These are phyloP conservation scores for Spizella passerina DNA, from an alignment of 2,797 vertebrate species.

Conservation along the genomic window DNA sequence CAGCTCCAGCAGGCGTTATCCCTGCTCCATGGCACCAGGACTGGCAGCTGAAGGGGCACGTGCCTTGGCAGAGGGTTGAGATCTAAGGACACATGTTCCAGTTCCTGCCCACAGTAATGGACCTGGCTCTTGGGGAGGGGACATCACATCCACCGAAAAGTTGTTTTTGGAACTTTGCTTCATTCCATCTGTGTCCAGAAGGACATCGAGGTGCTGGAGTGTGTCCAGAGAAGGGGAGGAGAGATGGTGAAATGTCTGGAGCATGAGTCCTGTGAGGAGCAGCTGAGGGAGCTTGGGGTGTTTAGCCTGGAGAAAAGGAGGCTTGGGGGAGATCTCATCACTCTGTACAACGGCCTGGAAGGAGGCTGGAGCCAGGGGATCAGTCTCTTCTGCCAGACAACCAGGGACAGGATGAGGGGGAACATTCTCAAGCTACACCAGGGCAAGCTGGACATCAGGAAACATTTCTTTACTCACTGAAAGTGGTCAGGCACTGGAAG, in stretches of 20 bases:
- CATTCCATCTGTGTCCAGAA: not conserved
- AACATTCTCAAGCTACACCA: not conserved
- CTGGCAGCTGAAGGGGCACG: not conserved
- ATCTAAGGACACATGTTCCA: not conserved
- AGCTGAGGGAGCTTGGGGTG: not conserved
- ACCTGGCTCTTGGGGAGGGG: fast-evolving
- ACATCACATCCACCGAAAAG: not conserved
- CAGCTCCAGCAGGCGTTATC: not conserved
- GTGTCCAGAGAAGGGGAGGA: not conserved
- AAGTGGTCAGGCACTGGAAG: not conserved
- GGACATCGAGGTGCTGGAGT: not conserved
- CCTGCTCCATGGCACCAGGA: not conserved
- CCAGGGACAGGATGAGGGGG: not conserved
- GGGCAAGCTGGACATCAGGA: not conserved
- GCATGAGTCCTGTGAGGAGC: not conserved
- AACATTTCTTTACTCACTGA: not conserved
- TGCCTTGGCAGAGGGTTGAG: not conserved
- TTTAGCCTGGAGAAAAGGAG: not conserved
- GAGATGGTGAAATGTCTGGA: not conserved
- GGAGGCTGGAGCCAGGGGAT: too few species aligned
- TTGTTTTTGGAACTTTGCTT: not conserved
- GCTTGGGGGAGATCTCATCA: too few species aligned
- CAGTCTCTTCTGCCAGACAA: not conserved
- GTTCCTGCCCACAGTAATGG: not conserved
- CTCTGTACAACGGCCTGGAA: not conserved